phyloP scores from a whole-genome alignment of 2,113 vertebrate species.

The Cynoglossus semilaevis region DNA sequence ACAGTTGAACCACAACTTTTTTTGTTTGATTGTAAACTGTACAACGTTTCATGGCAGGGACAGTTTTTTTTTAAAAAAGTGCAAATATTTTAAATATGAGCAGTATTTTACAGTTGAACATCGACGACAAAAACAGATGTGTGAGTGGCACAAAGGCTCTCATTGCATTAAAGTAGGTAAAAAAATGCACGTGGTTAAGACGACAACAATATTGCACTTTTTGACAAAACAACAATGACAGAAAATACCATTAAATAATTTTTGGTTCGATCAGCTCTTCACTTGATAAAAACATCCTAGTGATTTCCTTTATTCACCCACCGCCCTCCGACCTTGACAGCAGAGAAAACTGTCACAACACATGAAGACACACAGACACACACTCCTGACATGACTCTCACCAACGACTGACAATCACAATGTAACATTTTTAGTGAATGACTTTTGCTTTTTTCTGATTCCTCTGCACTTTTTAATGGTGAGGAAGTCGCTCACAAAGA shows the following conservation, averaged over 20 bases:
- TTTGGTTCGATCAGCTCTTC: slow-evolving; percentile 52
- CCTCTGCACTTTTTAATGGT: too few relatives aligned
- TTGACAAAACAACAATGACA: not conserved
- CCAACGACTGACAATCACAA: too few relatives aligned
- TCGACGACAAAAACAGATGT: too few relatives aligned
- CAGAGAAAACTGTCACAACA: not conserved
- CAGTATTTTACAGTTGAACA: slow-evolving; percentile 5
- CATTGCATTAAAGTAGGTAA: not conserved
- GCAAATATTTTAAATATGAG: slow-evolving; percentile 33
- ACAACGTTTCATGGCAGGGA: slow-evolving; percentile 1
- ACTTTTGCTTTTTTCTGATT: slow-evolving; percentile 23
- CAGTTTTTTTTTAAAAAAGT: slow-evolving; percentile 25
- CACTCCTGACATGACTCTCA: not conserved
- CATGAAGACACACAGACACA: slow-evolving; percentile 5
- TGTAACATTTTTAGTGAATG: too few relatives aligned
- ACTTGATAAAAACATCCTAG: slow-evolving; percentile 11
- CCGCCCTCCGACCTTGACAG: slow-evolving; percentile 1
- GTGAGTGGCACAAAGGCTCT: not conserved
- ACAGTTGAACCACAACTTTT: slow-evolving; percentile 20
- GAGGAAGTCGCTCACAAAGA: too few relatives aligned
- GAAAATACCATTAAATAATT: slow-evolving; percentile 1
- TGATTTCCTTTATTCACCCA: not conserved
- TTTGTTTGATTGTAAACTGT: slow-evolving; percentile 4
- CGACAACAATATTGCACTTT: slow-evolving; percentile 38
- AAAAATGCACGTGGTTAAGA: slow-evolving; percentile 10